Evolutionary conservation across 2,888 invertebrate genomes (phyloP), one percentile per base, ranked within the genome.

Genomic region (Drosophila pseudotalamancana): DNA sequence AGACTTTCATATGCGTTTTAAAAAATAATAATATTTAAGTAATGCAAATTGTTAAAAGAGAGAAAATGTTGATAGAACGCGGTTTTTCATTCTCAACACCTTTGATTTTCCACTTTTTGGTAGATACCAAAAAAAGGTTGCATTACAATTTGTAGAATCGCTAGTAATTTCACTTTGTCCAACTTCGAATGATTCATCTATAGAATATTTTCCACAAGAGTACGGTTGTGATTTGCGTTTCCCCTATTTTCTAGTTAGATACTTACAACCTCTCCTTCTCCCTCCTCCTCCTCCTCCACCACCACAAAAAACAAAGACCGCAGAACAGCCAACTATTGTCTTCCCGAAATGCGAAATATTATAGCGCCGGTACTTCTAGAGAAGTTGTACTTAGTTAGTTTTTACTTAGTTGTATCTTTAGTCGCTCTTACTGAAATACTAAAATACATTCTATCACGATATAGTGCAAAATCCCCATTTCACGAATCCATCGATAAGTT

Each of bases 281-380:
- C 25, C 9, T 27, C 9, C 19, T 6, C 31, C 25, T 16, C 16
- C 16, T 6, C 39, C 27, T n/a, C 6, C 19, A 19, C 19, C 19
- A n/a, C n/a, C 42, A 43, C 9, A 23, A 16, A 25, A 19, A 23
- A 45, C 14, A 34, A 29, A 25, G 14, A 55, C 74, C 73, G 72
- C 72, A 73, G 75, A 74, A 73, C 37, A 39, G n/a, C n/a, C n/a
- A 63, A 67, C 45, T 59, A 32, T 63, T 32, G 71, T 72, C 69
- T 72, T 73, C 69, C 69, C 31, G 21, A 6, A 6, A 14, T 8
- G 6, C 62, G 16, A 34, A 50, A 34, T 29, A 14, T 54, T 64
- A 25, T 42, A 37, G 45, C 50, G 40, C 50, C 51, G 65, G 11
- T 27, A 39, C 29, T 19, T n/a, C 23, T 27, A 31, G 25, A 53